phyloP scores from a whole-genome alignment of 2,797 vertebrate genomes.

The Chelonia mydas region DNA sequence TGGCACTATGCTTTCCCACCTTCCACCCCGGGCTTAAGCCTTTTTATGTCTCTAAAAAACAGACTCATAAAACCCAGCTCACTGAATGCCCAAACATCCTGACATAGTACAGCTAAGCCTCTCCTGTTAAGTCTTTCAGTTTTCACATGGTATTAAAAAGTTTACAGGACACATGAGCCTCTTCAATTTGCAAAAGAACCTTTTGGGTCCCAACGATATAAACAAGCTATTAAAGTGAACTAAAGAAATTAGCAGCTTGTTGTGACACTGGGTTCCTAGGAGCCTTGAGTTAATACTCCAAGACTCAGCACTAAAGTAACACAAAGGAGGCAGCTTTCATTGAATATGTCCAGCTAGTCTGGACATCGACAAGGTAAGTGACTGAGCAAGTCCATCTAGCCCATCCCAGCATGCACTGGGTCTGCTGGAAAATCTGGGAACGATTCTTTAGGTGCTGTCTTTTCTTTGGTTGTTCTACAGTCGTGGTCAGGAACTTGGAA shows the following conservation, averaged over 20 bases:
- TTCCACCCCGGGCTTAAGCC: constrained; percentile 57
- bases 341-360: constrained; percentile 20
- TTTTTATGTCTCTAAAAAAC: constrained; percentile 59
- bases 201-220: constrained; percentile 60
- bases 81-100: constrained; percentile 64
- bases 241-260: constrained; percentile 61
- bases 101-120: constrained; percentile 47
- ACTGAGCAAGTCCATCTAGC: constrained; percentile 24
- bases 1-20: constrained; percentile 41
- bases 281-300: constrained; percentile 59
- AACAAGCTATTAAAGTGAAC: constrained; percentile 66
- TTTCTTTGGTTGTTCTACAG: neutral
- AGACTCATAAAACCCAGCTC: constrained; percentile 70
- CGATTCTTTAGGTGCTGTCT: constrained; percentile 12
- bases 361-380: constrained; percentile 31
- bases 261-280: constrained; percentile 66
- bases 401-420: neutral
- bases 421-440: constrained; percentile 25
- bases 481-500: neutral
- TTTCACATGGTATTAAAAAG: constrained; percentile 74
- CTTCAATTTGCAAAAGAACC: constrained; percentile 66
- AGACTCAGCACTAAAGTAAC: constrained; percentile 42
- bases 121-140: constrained; percentile 62
- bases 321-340: constrained; percentile 55
- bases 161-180: constrained; percentile 72